phyloP scores from a whole-genome alignment of 1,140 invertebrate genomes.

The Andricus grossulariae region DNA sequence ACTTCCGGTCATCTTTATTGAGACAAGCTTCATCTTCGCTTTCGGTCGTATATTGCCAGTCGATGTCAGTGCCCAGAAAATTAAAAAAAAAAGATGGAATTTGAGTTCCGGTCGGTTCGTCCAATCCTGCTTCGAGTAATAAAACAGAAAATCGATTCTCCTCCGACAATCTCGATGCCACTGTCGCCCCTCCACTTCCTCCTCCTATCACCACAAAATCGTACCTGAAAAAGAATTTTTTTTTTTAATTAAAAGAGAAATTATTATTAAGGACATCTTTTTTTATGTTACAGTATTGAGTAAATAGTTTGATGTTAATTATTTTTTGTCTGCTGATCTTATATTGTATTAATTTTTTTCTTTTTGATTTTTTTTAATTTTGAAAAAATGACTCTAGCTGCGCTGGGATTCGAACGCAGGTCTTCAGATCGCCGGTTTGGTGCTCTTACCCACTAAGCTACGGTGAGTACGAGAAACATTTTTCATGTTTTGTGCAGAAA shows the following conservation, averaged over 20 bases:
- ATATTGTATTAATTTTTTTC: too few relatives aligned
- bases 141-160: conserved; percentile 83
- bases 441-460: too few relatives aligned
- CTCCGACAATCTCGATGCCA: conserved; percentile 87
- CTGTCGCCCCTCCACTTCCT: conserved; percentile 89
- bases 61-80: conserved; percentile 87
- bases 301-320: too few relatives aligned
- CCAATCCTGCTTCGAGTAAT: conserved; percentile 73
- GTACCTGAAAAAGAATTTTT: conserved; percentile 76
- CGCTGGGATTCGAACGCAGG: too few relatives aligned
- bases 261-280: too few relatives aligned
- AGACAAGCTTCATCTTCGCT: conserved; percentile 90
- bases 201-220: conserved; percentile 93
- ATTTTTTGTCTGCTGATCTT: too few relatives aligned
- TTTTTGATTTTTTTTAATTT: too few relatives aligned
- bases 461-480: too few relatives aligned
- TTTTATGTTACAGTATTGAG: too few relatives aligned
- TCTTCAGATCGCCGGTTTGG: too few relatives aligned
- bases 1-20: conserved; percentile 83
- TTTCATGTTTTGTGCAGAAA: too few relatives aligned
- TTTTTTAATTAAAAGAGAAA: not conserved
- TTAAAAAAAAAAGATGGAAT: conserved; percentile 91
- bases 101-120: conserved; percentile 89
- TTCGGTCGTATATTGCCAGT: conserved; percentile 92
- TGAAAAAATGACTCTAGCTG: too few relatives aligned